Percentiles rank a stretch among this genome's conserved stretches.
Conservation (phyloP, 2,797 vertebrate genomes). For the Arremon aurantiirostris region DNA sequence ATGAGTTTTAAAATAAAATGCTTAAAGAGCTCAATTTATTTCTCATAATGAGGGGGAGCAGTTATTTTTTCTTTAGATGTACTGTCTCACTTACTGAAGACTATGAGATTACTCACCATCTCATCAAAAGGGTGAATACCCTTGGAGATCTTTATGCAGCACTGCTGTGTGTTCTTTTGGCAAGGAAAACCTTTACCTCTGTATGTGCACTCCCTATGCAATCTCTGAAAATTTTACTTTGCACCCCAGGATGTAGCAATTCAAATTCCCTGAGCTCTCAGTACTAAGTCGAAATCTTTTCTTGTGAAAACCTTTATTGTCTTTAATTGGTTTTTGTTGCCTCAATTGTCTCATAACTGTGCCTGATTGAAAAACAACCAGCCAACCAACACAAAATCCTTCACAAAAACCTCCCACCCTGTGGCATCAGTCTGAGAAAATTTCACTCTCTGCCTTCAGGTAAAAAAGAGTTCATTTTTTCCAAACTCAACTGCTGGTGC, state of each 20-base stretch:
- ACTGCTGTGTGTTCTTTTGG: background rate
- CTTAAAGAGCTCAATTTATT: background rate
- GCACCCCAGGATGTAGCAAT: background rate
- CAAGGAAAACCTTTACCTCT: background rate
- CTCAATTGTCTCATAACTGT: background rate
- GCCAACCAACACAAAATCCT: background rate
- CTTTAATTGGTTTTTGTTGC: background rate
- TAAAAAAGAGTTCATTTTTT: background rate
- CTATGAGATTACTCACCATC: background rate
- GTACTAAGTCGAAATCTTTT: background rate
- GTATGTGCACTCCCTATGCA: background rate
- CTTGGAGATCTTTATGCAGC: background rate
- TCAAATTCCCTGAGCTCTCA: background rate
- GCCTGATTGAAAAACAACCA: background rate
- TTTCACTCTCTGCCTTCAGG: background rate
- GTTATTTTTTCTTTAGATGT: background rate
- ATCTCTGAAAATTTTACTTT: background rate
- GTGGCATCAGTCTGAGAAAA: background rate
- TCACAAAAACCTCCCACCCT: background rate
- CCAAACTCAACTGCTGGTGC: background rate
- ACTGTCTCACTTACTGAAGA: background rate
- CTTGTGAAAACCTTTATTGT: background rate
- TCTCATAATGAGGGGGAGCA: rapidly evolving
- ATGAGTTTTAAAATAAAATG: background rate
- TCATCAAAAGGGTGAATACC: background rate